Conservation (phyloP, 1,140 invertebrate species). For the Zaprionus gabonicus region DNA sequence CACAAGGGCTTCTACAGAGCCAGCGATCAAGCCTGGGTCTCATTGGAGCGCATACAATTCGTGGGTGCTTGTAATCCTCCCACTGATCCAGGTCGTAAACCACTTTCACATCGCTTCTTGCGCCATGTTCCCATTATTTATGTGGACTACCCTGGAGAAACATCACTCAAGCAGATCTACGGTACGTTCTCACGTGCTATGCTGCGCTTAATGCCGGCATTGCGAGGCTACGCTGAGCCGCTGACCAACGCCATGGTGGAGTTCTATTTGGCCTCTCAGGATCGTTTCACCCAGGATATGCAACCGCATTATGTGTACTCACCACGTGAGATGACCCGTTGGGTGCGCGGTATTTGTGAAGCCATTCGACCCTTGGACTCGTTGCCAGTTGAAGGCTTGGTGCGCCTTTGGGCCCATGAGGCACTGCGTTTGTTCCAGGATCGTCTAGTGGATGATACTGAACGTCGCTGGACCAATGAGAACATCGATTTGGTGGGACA, state of each 20-base stretch:
- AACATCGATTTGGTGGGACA: constrained; percentile 97
- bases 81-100: constrained; percentile 99
- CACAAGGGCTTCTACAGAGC: constrained; percentile 96
- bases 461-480: constrained; percentile 99
- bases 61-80: constrained; percentile 99
- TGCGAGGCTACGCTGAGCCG: constrained; percentile 97
- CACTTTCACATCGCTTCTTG: constrained; percentile 96
- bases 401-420: constrained; percentile 99
- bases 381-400: constrained; percentile 96
- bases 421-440: constrained; percentile 98
- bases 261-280: constrained; percentile 98
- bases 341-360: constrained; percentile 99
- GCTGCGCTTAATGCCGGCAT: constrained; percentile 94
- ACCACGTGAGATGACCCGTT: constrained; percentile 99
- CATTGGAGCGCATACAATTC: constrained; percentile 99
- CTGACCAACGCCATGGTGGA: constrained; percentile 99
- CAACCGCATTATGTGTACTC: constrained; percentile 99
- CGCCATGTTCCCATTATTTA: constrained; percentile 99
- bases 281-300: constrained; percentile 99
- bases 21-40: constrained; percentile 98
- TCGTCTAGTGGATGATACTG: constrained; percentile 96
- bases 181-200: constrained; percentile 99
- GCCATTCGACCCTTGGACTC: constrained; percentile 97
- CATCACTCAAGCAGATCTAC: constrained; percentile 99
- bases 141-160: constrained; percentile 99